These are phyloP conservation scores for Montipora sp. DNA, from an alignment of 64 coral and sea anemone genomes.

Conservation along the genomic window DNA sequence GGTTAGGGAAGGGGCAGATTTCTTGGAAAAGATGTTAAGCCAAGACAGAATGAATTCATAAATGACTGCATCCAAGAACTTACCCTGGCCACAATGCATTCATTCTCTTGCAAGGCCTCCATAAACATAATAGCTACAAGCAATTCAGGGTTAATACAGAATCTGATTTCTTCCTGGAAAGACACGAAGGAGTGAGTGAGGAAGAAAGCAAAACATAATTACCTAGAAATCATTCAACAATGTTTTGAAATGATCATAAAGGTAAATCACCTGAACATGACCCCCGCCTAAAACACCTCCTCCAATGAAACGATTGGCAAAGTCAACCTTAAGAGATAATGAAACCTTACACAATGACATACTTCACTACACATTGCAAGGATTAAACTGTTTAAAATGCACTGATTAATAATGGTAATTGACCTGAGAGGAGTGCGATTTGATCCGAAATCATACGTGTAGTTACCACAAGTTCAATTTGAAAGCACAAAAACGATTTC, in stretches of 20 bases:
- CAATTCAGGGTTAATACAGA: slow-evolving; percentile 73
- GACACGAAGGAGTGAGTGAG: neutral
- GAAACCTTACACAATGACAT: neutral
- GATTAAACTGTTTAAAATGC: too few relatives aligned
- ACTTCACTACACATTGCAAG: neutral
- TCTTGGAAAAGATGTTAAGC: too few relatives aligned
- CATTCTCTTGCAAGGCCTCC: slow-evolving; percentile 75
- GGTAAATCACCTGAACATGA: slow-evolving; percentile 28
- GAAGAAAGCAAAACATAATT: neutral
- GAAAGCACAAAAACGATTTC: too few relatives aligned
- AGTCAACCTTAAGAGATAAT: slow-evolving; percentile 29
- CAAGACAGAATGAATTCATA: too few relatives aligned
- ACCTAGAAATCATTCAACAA: neutral
- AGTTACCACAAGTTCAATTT: too few relatives aligned
- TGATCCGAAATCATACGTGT: too few relatives aligned
- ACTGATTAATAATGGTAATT: too few relatives aligned
- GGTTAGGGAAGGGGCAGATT: too few relatives aligned
- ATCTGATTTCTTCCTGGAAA: slow-evolving; percentile 75
- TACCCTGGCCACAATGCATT: slow-evolving; percentile 81
- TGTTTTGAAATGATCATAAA: too few relatives aligned
- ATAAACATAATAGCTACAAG: slow-evolving; percentile 58
- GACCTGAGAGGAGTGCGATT: too few relatives aligned
- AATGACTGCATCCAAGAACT: neutral
- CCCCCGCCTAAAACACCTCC: slow-evolving; percentile 27
- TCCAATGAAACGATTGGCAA: slow-evolving; percentile 47